phyloP scores from a whole-genome alignment of 1,140 invertebrate species.

The Cherax quadricarinatus region DNA sequence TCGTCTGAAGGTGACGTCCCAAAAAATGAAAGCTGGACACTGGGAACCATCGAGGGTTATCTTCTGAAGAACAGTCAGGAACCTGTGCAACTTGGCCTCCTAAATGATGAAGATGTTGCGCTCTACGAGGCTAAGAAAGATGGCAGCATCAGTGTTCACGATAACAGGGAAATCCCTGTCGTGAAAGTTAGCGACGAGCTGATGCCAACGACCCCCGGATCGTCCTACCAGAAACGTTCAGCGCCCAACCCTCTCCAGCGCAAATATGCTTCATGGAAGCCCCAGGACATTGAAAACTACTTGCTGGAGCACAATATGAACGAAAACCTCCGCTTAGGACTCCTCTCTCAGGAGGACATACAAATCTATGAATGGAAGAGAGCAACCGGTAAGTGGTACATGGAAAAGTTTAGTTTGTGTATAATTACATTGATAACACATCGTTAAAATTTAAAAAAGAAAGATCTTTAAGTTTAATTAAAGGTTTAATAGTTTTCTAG shows the following conservation, averaged over 20 bases:
- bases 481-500: background rate
- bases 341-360: slow-evolving; percentile 70
- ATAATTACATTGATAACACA: background rate
- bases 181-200: slow-evolving; percentile 48
- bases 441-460: background rate
- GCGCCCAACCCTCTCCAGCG: slow-evolving; percentile 40
- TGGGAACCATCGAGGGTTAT: slow-evolving; percentile 44
- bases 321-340: slow-evolving; percentile 67
- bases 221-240: background rate
- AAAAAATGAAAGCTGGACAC: slow-evolving; percentile 44
- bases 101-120: slow-evolving; percentile 41
- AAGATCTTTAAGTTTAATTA: background rate
- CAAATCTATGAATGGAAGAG: slow-evolving; percentile 71
- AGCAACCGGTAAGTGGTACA: slow-evolving; percentile 63
- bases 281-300: slow-evolving; percentile 69
- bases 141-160: background rate
- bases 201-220: background rate
- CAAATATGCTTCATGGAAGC: slow-evolving; percentile 38
- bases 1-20: slow-evolving; percentile 25
- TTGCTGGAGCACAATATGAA: slow-evolving; percentile 68
- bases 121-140: slow-evolving; percentile 24
- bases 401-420: background rate
- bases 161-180: slow-evolving; percentile 14
- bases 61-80: slow-evolving; percentile 46
- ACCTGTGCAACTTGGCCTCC: slow-evolving; percentile 33